phyloP scores from a whole-genome alignment of 2,888 invertebrate species.

The Dicranocentrus wangi region DNA sequence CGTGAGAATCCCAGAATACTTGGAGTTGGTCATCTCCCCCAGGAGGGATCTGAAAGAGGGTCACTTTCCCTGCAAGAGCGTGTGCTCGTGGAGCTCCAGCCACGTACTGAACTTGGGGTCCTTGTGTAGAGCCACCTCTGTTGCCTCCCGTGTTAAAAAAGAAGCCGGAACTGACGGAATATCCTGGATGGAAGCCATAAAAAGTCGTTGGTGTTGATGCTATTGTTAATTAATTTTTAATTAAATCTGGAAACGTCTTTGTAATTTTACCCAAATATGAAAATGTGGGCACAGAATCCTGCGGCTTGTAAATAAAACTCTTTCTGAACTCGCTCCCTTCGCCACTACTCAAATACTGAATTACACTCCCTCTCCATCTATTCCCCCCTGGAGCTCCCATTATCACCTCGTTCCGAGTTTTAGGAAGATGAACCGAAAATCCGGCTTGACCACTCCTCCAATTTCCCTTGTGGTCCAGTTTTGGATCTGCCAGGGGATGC shows the following conservation, averaged over 20 bases:
- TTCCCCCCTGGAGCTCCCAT: constrained; percentile 80
- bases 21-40: constrained; percentile 47
- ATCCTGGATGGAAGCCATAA: no score
- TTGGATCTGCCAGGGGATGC: constrained; percentile 41
- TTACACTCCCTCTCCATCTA: constrained; percentile 77
- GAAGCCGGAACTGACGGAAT: no score
- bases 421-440: constrained; percentile 72
- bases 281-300: no score
- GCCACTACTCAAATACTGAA: constrained; percentile 36
- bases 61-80: constrained; percentile 61
- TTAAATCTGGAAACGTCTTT: no score
- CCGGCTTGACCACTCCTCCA: constrained; percentile 69
- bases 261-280: no score
- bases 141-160: no score
- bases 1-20: constrained; percentile 74
- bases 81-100: constrained; percentile 78
- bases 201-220: no score
- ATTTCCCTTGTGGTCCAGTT: background rate
- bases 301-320: background rate
- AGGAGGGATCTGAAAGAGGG: constrained; percentile 73
- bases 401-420: constrained; percentile 74
- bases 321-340: background rate
- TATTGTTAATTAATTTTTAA: no score
- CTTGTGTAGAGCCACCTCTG: no score
- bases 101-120: constrained; percentile 72